Conservation (phyloP, 2,113 vertebrate genomes). For the Gopherus flavomarginatus region DNA sequence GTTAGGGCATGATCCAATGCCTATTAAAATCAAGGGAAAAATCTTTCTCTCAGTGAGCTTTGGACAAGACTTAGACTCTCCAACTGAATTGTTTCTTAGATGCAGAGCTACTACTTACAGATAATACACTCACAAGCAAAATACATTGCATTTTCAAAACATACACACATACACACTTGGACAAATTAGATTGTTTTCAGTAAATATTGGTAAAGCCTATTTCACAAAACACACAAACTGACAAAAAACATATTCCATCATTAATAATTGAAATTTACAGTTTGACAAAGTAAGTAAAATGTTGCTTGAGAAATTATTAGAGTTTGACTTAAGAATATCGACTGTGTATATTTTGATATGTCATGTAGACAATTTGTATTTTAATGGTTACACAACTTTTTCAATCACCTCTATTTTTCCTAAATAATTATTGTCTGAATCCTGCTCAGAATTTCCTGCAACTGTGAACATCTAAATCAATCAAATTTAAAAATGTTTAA, state of each 20-base stretch:
- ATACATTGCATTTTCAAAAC: not conserved
- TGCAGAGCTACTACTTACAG: not conserved
- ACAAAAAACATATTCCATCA: not conserved
- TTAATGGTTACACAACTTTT: not conserved
- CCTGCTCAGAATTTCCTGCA: not conserved
- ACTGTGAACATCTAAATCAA: not conserved
- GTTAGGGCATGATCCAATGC: not conserved
- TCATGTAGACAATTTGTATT: not conserved
- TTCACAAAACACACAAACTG: not conserved
- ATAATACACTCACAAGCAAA: not conserved
- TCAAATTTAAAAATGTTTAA: not conserved
- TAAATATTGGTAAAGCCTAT: not conserved
- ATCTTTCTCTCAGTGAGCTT: not conserved
- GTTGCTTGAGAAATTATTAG: not conserved
- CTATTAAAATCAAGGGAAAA: not conserved
- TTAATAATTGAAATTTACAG: not conserved
- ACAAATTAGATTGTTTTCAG: not conserved
- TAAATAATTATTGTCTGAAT: not conserved
- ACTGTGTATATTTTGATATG: not conserved
- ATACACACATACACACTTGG: fast-evolving
- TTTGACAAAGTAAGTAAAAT: not conserved
- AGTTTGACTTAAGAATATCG: not conserved
- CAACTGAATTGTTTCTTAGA: not conserved
- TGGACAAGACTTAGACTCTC: not conserved
- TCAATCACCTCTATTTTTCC: not conserved